Percentiles rank a stretch among this genome's conserved stretches.
phyloP scores from a whole-genome alignment of 2,113 vertebrate genomes.

The Castor canadensis region DNA sequence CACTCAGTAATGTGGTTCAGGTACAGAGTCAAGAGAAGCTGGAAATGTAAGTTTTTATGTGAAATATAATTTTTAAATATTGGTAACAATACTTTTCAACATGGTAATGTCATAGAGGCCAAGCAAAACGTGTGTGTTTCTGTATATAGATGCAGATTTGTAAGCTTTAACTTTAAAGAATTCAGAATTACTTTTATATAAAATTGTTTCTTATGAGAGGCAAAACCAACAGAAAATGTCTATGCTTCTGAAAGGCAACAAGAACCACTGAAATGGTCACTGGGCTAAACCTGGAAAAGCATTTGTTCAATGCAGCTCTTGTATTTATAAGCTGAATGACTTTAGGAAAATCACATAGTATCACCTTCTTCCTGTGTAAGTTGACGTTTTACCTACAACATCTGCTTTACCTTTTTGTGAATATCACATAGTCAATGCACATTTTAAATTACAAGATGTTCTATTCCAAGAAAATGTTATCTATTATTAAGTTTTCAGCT shows the following conservation, averaged over 20 bases:
- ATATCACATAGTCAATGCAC: not conserved
- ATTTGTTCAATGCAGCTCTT: not conserved
- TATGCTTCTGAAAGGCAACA: not conserved
- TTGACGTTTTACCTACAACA: not conserved
- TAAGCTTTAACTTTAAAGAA: not conserved
- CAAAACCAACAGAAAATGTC: not conserved
- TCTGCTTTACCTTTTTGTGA: not conserved
- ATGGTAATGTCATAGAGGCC: not conserved
- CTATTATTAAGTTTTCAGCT: not conserved
- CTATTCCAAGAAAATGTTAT: not conserved
- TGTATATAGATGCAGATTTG: not conserved
- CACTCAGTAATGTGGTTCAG: not conserved
- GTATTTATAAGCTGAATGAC: constrained; percentile 16
- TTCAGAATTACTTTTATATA: not conserved
- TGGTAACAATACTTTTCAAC: not conserved
- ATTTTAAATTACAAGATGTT: not conserved
- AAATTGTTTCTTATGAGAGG: not conserved
- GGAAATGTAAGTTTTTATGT: not conserved
- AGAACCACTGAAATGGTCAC: not conserved
- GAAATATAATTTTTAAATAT: not conserved
- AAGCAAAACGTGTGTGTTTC: not conserved
- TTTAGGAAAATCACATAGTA: not conserved
- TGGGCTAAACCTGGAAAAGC: not conserved
- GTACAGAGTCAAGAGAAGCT: not conserved
- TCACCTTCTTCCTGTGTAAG: not conserved